A percentile compares a stretch with the other conserved stretches of the same genome.
These are phyloP conservation scores for Plagodis dolabraria DNA, from an alignment of 2,888 invertebrate genomes.

Conservation along the genomic window DNA sequence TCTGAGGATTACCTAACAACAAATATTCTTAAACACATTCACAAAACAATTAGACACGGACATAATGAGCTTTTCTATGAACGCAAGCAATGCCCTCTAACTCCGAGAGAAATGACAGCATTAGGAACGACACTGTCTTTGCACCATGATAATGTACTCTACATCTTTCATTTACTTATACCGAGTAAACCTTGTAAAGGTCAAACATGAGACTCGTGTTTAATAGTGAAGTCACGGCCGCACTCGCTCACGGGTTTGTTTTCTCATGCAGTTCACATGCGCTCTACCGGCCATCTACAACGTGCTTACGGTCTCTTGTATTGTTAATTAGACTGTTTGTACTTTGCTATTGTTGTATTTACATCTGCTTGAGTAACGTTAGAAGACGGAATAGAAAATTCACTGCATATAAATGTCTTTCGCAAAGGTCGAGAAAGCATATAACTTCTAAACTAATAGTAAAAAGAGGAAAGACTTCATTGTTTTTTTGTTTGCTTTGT, in stretches of 20 bases:
- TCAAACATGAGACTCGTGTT: slow-evolving; percentile 54
- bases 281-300: slow-evolving; percentile 54
- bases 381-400: neutral
- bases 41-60: no score
- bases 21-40: no score
- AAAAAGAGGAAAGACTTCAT: no score
- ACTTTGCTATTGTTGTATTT: slow-evolving; percentile 40
- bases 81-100: no score
- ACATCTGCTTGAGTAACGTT: slow-evolving; percentile 17
- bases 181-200: slow-evolving; percentile 45
- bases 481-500: no score
- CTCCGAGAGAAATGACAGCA: no score
- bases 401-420: no score
- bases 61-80: no score
- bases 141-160: slow-evolving; percentile 16
- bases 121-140: neutral
- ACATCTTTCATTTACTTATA: slow-evolving; percentile 28
- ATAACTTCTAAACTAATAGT: no score
- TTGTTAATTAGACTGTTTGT: slow-evolving; percentile 56
- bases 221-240: slow-evolving; percentile 70
- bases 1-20: no score
- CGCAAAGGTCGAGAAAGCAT: no score
- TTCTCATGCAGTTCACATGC: slow-evolving; percentile 69
- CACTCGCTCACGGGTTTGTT: slow-evolving; percentile 62
- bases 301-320: slow-evolving; percentile 50